Evolutionary conservation across 2,888 invertebrate genomes (phyloP), one percentile per base, ranked within the genome.

Genomic region (Octodonta nipae): DNA sequence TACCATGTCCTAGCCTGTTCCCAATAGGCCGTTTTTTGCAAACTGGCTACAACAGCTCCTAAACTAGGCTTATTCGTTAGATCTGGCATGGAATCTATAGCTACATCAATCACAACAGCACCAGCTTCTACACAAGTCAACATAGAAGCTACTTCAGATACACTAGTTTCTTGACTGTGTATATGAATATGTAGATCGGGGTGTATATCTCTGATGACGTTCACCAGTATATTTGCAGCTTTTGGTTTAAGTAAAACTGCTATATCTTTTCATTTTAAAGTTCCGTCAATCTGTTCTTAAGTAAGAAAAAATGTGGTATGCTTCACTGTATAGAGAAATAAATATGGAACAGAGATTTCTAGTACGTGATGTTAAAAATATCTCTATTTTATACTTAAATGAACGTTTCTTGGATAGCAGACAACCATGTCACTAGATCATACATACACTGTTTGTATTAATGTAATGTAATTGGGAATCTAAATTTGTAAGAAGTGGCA

Each of bases 81-180:
- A 12, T 98, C 98, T 6, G 92, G 91, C 96, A 98, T 95, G 44
- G 92, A 85, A 62, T 99, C 98, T 1, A 95, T 93, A 8, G 98
- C 98, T 5, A 87, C 92, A 60, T 96, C 96, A 0, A 96, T 91
- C 4, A 91, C 80, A 66, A 96, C 95, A 0, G 93, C 93, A 14
- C 93, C 91, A 22, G 93, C 85, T 54, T 82, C 71, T 2, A 89
- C 87, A 56, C 89, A 85, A 30, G 89, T 85, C 50, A 95, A 62
- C 91, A 92, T 89, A 4, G 91, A 67, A 0, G 95, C 92, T 27
- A 96, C 89, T 22, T 96, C 96, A 28, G 87, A 92, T 28, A 96
- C 96, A 1, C 89, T 81, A 4, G 98, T 99, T 63, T 99, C 98
- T 61, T 99, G 98, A 0, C 96, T 95, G 64, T 99, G 98, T 43